These are phyloP conservation scores for Caenorhabditis sp. DNA, from an alignment of 2,888 invertebrate genomes.

Conservation along the genomic window DNA sequence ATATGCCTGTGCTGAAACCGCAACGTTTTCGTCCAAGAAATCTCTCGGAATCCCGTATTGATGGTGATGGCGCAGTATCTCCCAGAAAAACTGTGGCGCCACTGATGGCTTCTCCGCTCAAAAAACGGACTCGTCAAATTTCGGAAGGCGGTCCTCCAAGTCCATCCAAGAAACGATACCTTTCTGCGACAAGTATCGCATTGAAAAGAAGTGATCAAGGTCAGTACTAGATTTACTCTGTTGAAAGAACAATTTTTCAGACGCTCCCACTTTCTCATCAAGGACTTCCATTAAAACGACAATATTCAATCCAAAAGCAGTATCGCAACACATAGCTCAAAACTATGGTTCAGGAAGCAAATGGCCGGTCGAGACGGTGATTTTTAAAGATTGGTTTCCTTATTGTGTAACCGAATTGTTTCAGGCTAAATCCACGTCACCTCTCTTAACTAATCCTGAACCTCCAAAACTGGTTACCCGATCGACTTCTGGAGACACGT, in stretches of 20 bases:
- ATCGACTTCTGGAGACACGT: conserved; percentile 46
- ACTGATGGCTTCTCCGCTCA: conserved; percentile 5
- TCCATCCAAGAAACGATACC: conserved; percentile 29
- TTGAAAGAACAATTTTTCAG: background rate
- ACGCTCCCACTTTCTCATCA: background rate
- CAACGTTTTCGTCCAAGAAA: conserved; percentile 31
- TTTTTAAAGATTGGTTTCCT: background rate
- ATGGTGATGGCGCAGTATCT: background rate
- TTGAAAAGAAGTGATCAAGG: background rate
- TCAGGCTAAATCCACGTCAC: background rate
- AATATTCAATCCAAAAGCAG: background rate
- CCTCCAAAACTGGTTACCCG: conserved; percentile 28
- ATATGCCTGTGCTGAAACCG: conserved; percentile 25
- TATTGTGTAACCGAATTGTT: background rate
- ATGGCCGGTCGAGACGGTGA: background rate
- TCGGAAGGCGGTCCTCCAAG: conserved; percentile 6
- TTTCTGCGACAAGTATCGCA: background rate
- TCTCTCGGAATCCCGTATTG: background rate
- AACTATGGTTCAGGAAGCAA: conserved; percentile 19
- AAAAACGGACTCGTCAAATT: conserved; percentile 31
- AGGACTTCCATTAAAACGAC: conserved; percentile 21
- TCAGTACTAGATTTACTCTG: background rate
- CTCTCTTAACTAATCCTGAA: background rate
- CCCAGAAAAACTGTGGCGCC: background rate
- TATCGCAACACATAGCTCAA: conserved; percentile 28